Evolutionary conservation across 2,888 invertebrate species (phyloP).

Genomic region (Autographa pulchrina): DNA sequence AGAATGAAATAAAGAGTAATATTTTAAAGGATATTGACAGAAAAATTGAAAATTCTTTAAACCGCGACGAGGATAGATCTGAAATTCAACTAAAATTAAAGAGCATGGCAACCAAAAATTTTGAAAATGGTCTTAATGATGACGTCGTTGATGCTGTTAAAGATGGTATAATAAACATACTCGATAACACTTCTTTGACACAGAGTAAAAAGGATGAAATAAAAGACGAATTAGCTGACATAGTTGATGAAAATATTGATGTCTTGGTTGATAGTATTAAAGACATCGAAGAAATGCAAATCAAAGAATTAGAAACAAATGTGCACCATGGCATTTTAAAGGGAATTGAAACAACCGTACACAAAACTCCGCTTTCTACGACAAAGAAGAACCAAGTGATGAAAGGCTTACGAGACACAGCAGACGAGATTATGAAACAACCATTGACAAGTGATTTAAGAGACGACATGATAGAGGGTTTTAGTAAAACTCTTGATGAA

Average conservation of each 20-base stretch:
- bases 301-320: not conserved
- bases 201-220: constrained; percentile 14
- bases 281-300: not conserved
- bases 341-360: not conserved
- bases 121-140: not conserved
- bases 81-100: not conserved
- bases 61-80: not conserved
- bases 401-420: not conserved
- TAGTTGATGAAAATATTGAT: constrained; percentile 38
- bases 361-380: not conserved
- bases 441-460: not conserved
- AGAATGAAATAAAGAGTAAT: not conserved
- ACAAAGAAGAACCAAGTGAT: not conserved
- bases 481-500: not conserved
- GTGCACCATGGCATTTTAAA: not conserved
- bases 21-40: not conserved
- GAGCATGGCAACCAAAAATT: not conserved
- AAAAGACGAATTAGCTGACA: constrained; percentile 37
- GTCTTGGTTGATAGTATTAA: constrained; percentile 19
- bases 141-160: not conserved
- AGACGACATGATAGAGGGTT: not conserved
- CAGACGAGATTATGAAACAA: not conserved
- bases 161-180: not conserved
- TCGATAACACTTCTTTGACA: not conserved
- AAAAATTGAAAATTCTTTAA: not conserved